Conservation (phyloP, 1,140 invertebrate species). For the Sycobia sp. region DNA sequence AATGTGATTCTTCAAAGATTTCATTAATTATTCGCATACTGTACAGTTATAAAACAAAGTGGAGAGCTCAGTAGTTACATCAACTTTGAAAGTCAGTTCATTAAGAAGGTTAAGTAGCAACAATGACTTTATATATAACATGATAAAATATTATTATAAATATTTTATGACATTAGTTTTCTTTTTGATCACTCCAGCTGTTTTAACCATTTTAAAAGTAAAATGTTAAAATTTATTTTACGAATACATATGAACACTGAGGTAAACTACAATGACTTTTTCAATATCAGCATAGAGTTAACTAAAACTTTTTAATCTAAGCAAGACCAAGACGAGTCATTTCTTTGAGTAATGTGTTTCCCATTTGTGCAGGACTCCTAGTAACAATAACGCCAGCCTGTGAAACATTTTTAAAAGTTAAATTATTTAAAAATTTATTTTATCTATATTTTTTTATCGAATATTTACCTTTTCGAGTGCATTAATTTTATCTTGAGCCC, state of each 20-base stretch:
- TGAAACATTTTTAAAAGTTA: conserved; percentile 32
- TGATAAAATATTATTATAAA: conserved; percentile 25
- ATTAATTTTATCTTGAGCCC: conserved; percentile 97
- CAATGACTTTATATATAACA: conserved; percentile 30
- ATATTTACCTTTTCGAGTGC: conserved; percentile 82
- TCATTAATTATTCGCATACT: conserved; percentile 13
- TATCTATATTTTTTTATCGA: not conserved
- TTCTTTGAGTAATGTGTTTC: conserved; percentile 84
- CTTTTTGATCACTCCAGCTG: not conserved
- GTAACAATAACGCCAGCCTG: conserved; percentile 91
- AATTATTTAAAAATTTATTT: not conserved
- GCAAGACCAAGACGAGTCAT: conserved; percentile 78
- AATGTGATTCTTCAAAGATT: conserved; percentile 10
- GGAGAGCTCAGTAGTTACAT: conserved; percentile 5
- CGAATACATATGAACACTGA: conserved; percentile 56
- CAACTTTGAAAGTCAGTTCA: conserved; percentile 20
- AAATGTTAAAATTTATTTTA: conserved; percentile 50
- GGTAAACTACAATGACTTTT: conserved; percentile 56
- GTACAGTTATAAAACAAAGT: conserved; percentile 31
- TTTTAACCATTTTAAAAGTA: conserved; percentile 34
- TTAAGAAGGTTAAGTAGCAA: conserved; percentile 19
- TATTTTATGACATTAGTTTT: conserved; percentile 15
- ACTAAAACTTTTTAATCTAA: conserved; percentile 39
- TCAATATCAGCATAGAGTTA: conserved; percentile 31
- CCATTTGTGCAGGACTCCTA: conserved; percentile 96